Evolutionary conservation across 1,140 invertebrate species (phyloP).

Genomic region (Nephotettix cincticeps): DNA sequence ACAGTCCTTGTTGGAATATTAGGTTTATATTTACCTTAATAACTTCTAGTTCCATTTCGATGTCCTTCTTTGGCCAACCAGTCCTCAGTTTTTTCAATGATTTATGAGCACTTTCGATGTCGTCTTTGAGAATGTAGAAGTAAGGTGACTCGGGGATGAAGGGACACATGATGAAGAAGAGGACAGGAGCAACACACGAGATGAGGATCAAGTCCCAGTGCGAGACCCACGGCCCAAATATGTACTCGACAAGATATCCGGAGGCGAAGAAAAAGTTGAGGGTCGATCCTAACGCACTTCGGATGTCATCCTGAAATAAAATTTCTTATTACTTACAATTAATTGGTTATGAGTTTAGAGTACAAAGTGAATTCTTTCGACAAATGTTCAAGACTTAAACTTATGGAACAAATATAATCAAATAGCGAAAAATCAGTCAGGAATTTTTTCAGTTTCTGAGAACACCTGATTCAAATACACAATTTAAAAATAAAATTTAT

Average conservation of each 20-base stretch:
- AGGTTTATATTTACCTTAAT: constrained; percentile 16
- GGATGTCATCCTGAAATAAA: constrained; percentile 32
- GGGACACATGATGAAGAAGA: constrained; percentile 65
- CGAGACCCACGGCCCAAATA: constrained; percentile 67
- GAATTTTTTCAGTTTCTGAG: too few relatives aligned
- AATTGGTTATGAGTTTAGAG: too few relatives aligned
- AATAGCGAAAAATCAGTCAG: too few relatives aligned
- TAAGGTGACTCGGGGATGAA: constrained; percentile 83
- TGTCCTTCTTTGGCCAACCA: constrained; percentile 10
- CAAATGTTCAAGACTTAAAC: too few relatives aligned
- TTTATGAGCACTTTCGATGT: background rate
- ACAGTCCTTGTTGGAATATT: too few relatives aligned
- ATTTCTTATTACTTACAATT: too few relatives aligned
- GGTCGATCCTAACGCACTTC: constrained; percentile 60
- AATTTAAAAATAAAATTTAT: too few relatives aligned
- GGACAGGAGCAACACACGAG: constrained; percentile 58
- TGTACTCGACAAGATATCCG: constrained; percentile 75
- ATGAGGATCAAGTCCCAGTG: constrained; percentile 66
- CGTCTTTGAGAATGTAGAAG: constrained; percentile 44
- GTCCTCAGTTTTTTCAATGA: constrained; percentile 5
- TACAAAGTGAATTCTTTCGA: too few relatives aligned
- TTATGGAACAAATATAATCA: too few relatives aligned
- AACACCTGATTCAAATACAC: too few relatives aligned
- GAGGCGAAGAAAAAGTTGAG: constrained; percentile 75
- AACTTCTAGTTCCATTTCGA: constrained; percentile 1